Percentiles rank a stretch among this genome's conserved stretches.
Conservation (phyloP, 2,797 vertebrate genomes). For the Tokudaia muenninki region DNA sequence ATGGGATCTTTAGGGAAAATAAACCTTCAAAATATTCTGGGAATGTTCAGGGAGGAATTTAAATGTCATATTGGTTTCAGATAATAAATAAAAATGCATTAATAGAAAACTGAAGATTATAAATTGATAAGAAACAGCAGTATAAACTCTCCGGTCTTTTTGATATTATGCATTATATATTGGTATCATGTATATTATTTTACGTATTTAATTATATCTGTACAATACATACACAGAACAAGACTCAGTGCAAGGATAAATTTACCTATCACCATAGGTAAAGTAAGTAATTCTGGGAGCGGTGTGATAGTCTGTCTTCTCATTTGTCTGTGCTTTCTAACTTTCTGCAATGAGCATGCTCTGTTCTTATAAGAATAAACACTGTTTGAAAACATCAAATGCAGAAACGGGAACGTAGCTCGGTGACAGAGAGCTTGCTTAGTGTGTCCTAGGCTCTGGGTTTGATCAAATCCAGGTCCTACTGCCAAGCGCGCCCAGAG, state of each 20-base stretch:
- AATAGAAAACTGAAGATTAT: not conserved
- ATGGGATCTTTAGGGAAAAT: not conserved
- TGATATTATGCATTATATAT: no score
- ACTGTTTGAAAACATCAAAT: not conserved
- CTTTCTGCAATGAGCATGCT: not conserved
- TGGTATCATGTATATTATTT: not conserved
- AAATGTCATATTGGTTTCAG: constrained; percentile 26
- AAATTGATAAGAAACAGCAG: not conserved
- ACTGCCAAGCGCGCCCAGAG: not conserved
- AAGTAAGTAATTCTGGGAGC: not conserved
- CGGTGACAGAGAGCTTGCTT: not conserved
- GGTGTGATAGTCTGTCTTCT: not conserved
- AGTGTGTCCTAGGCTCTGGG: not conserved
- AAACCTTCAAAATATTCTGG: not conserved
- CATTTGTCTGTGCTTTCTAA: not conserved
- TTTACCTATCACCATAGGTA: not conserved
- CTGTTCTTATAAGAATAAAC: not conserved
- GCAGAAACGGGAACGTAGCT: no score
- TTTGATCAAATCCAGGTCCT: not conserved
- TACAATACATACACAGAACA: not conserved
- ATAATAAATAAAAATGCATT: constrained; percentile 27
- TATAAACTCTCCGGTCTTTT: not conserved
- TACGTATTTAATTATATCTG: not conserved
- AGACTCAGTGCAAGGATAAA: not conserved
- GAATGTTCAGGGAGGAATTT: not conserved